A percentile compares a stretch with the other conserved stretches of the same genome.
Conservation (phyloP, 2,113 vertebrate genomes). For the Microcebus tavaratra region DNA sequence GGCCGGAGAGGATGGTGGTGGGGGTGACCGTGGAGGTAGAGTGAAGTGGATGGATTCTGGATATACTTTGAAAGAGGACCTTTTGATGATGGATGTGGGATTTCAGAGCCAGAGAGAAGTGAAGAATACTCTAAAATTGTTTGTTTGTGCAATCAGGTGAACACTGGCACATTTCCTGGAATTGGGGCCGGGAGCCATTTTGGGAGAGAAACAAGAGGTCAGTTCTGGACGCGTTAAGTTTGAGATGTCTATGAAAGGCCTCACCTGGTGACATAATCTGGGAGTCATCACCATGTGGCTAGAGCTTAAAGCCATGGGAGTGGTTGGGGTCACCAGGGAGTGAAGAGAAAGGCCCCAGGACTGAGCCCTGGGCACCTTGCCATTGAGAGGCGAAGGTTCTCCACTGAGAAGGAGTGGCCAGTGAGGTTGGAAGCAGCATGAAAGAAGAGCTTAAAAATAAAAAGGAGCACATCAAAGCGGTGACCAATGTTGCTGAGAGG, state of each 20-base stretch:
- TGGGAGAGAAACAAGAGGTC: not conserved
- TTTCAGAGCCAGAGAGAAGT: not conserved
- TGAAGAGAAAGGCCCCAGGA: not conserved
- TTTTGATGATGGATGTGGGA: not conserved
- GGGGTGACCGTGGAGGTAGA: not conserved
- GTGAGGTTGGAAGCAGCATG: not conserved
- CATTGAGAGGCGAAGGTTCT: not conserved
- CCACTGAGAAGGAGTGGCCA: not conserved
- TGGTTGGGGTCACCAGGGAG: not conserved
- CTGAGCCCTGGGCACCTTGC: too few species aligned
- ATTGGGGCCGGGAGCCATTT: not conserved
- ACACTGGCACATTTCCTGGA: not conserved
- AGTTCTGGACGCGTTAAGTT: not conserved
- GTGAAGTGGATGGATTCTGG: not conserved
- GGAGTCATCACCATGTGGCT: not conserved
- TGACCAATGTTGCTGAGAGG: not conserved
- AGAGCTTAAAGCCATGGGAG: not conserved
- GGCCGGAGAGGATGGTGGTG: not conserved
- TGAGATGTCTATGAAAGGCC: not conserved
- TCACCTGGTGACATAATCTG: not conserved
- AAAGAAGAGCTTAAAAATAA: not conserved
- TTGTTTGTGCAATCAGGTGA: not conserved
- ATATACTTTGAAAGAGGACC: not conserved
- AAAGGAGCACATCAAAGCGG: not conserved
- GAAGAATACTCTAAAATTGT: not conserved